Evolutionary conservation across 2,888 invertebrate genomes (phyloP), one percentile per base, ranked within the genome.

Genomic region (Melanotus villosus): DNA sequence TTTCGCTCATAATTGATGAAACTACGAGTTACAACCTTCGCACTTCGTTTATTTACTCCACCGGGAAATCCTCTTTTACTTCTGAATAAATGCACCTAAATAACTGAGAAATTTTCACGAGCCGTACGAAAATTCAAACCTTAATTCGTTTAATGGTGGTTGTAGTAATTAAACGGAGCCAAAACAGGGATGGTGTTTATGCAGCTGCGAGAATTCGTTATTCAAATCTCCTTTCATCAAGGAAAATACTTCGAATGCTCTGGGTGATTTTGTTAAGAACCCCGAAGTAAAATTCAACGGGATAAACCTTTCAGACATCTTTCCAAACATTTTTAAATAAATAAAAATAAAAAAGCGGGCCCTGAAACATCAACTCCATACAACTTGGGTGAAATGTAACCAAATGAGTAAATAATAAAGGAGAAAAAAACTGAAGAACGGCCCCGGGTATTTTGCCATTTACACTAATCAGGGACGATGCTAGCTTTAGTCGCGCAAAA

Each of bases 101-200:
- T 12, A 9, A 23, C 26, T 23, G 26, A 30, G 64, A 63, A 56
- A 57, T 58, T 45, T 57, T 65, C 58, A 38, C 63, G 43, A n/a
- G 65, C 14, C 30, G 23, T 26, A 60, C 32, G 34, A 60, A 60
- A 32, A 60, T 60, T 60, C 32, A 60, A 60, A 60, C 34, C 47
- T 16, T 45, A 47, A 60, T 60, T 47, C 60, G 21, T 47, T 60
- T 60, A 60, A 58, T 58, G 58, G 41, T 30, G 14, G 19, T 47
- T 32, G 60, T 47, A 26, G 47, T 18, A 60, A 60, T 60, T 60
- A 60, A 60, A 47, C 30, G 60, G 19, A 60, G 47, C 60, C 45
- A 60, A 43, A 45, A 14, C 34, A 12, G 38, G 41, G 26, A 47
- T 60, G 60, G 47, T 60, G 60, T 45, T 58, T 38, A 58, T 58